Evolutionary conservation across 2,888 invertebrate species (phyloP).

Genomic region (Thera britannica): DNA sequence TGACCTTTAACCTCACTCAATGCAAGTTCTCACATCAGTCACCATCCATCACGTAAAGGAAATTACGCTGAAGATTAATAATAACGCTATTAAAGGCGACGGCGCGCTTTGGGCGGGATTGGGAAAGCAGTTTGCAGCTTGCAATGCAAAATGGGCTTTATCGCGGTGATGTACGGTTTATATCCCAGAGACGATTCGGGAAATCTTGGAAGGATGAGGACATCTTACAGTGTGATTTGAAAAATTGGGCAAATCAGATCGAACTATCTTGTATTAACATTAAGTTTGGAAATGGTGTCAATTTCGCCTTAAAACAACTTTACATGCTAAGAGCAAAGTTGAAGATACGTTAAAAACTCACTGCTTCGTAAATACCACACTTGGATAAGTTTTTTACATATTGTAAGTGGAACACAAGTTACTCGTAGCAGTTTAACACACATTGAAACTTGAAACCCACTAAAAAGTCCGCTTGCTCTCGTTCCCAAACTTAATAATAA

Average conservation of each 20-base stretch:
- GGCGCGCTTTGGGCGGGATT: slow-evolving; percentile 41
- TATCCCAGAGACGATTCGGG: background rate
- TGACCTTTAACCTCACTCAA: slow-evolving; percentile 55
- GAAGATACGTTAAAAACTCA: no score
- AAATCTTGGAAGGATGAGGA: background rate
- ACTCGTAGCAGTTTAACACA: background rate
- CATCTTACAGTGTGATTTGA: background rate
- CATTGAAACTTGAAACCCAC: background rate
- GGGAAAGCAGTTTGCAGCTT: slow-evolving; percentile 5
- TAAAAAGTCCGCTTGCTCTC: background rate
- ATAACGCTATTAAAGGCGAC: slow-evolving; percentile 61
- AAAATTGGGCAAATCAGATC: background rate
- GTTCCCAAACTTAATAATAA: slow-evolving; percentile 18
- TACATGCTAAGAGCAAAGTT: no score
- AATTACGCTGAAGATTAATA: slow-evolving; percentile 76
- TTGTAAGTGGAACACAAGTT: no score
- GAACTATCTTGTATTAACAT: background rate
- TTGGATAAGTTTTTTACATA: no score
- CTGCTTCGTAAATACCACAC: no score
- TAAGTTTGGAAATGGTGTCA: no score
- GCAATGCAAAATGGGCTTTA: slow-evolving; percentile 10
- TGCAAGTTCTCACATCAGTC: slow-evolving; percentile 59
- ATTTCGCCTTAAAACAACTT: no score
- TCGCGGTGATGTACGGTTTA: background rate
- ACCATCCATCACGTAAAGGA: slow-evolving; percentile 71